Conservation (phyloP, 2,113 vertebrate genomes). For the Sorex araneus region DNA sequence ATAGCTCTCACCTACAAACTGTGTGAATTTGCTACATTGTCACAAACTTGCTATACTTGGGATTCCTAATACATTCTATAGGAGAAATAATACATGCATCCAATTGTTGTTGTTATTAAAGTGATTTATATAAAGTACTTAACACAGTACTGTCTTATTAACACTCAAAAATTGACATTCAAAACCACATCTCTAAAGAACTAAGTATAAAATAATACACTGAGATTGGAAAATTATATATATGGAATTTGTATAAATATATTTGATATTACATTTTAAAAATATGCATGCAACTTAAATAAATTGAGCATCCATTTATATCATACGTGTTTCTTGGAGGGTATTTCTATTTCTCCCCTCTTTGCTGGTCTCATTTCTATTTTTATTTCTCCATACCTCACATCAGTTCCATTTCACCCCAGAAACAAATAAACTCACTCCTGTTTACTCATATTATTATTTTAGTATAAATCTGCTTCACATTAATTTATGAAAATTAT, state of each 20-base stretch:
- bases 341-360: neutral
- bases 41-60: conserved; percentile 3
- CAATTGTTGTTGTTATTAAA: neutral
- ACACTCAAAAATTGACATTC: neutral
- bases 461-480: neutral
- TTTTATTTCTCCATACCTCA: neutral
- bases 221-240: conserved; percentile 2
- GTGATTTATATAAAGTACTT: conserved; percentile 16
- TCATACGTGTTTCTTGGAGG: neutral
- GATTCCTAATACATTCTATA: conserved; percentile 19
- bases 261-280: neutral
- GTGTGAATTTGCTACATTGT: conserved; percentile 10
- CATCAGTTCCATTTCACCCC: neutral
- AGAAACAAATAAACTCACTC: neutral
- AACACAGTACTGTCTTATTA: neutral
- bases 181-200: neutral
- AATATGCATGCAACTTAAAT: conserved; percentile 2
- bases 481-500: conserved; percentile 4
- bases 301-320: neutral
- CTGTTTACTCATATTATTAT: neutral
- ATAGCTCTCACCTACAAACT: neutral
- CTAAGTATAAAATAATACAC: neutral
- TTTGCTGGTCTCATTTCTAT: neutral
- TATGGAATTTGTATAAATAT: neutral
- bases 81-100: neutral